Percentiles rank a stretch among this genome's conserved stretches.
These are phyloP conservation scores for Diuraphis noxia DNA, from an alignment of 1,140 invertebrate genomes.

Conservation along the genomic window DNA sequence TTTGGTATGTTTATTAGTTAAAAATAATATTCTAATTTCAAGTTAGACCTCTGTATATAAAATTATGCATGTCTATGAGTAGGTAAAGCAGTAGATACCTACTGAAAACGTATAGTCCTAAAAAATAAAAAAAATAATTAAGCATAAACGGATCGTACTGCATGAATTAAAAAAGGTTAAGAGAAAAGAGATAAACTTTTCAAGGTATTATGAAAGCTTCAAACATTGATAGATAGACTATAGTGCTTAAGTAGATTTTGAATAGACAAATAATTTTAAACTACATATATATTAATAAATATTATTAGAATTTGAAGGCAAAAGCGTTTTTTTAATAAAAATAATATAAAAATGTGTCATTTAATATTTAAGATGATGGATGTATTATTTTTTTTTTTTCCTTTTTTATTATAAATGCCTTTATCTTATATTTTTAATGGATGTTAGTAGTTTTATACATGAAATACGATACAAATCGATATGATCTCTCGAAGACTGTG, in stretches of 20 bases:
- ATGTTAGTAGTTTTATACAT: too few species aligned
- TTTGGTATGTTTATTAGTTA: not conserved
- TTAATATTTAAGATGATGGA: too few species aligned
- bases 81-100: too few species aligned
- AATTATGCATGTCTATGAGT: not conserved
- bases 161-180: not conserved
- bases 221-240: not conserved
- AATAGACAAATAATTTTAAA: not conserved
- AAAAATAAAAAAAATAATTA: not conserved
- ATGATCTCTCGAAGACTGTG: too few species aligned
- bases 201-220: not conserved
- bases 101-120: not conserved
- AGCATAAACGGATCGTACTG: not conserved
- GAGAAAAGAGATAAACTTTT: not conserved
- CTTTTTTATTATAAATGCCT: too few species aligned
- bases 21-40: not conserved
- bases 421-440: too few species aligned
- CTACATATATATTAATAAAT: not conserved
- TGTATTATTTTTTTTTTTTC: too few species aligned
- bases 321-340: too few species aligned
- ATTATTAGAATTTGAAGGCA: not conserved
- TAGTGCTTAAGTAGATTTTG: too few species aligned
- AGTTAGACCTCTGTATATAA: not conserved
- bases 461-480: too few species aligned
- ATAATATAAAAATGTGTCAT: too few species aligned